Conservation (phyloP, 2,797 vertebrate genomes). For the Oceanodroma leucorhoa region DNA sequence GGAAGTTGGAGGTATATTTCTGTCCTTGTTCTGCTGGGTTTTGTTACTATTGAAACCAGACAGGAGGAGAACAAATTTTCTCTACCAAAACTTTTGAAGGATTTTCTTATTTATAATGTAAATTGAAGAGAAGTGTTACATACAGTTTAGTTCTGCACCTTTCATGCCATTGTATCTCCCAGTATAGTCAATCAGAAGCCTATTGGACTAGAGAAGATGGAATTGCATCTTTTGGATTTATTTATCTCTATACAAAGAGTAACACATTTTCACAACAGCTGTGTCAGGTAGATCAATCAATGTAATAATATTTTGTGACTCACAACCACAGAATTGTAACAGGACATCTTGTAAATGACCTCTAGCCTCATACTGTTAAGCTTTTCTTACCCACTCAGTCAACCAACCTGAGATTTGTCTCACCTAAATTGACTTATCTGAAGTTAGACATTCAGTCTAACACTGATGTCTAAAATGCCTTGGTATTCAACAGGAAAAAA, state of each 20-base stretch:
- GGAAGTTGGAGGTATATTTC: neutral
- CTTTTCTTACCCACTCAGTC: neutral
- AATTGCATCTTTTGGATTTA: neutral
- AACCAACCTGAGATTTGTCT: neutral
- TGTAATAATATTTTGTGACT: slow-evolving; percentile 16
- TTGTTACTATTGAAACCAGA: neutral
- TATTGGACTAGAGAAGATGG: neutral
- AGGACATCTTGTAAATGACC: neutral
- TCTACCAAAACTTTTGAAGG: neutral
- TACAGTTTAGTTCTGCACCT: neutral
- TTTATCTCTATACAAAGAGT: neutral
- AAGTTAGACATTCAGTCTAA: neutral
- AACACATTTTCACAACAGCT: neutral
- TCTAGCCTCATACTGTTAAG: neutral
- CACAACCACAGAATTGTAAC: neutral
- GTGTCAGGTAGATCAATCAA: neutral
- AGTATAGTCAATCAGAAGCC: neutral
- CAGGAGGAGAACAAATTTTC: neutral
- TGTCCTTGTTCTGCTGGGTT: neutral
- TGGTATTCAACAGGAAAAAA: neutral
- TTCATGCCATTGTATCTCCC: neutral
- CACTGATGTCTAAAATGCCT: neutral
- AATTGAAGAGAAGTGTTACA: neutral
- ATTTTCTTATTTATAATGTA: neutral
- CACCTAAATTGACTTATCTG: slow-evolving; percentile 12